Percentiles rank a stretch among this genome's conserved stretches.
Evolutionary conservation across 1,140 invertebrate genomes (phyloP).

Genomic region (Tetragnatha versicolor): DNA sequence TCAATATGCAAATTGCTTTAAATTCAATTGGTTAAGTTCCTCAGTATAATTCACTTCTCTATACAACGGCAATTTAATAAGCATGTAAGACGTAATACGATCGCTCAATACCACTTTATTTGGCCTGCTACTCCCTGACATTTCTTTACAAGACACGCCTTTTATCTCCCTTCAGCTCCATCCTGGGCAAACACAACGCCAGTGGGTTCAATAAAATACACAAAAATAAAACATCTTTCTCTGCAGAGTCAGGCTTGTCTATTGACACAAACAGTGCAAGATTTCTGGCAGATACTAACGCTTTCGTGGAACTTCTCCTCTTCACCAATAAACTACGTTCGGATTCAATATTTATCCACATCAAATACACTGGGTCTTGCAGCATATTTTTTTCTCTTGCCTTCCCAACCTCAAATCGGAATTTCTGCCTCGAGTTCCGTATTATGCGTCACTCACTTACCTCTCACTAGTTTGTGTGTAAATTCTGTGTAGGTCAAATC

Average conservation of each 20-base stretch:
- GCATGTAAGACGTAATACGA: too few relatives aligned
- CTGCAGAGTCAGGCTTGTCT: background rate
- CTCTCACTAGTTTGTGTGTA: slow-evolving; percentile 21
- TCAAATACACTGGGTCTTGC: slow-evolving; percentile 1
- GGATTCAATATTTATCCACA: slow-evolving; percentile 38
- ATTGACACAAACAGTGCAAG: slow-evolving; percentile 31
- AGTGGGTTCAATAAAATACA: too few relatives aligned
- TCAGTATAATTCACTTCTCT: too few relatives aligned
- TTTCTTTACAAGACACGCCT: too few relatives aligned
- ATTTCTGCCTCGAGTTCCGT: slow-evolving; percentile 11
- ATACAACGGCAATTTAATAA: too few relatives aligned
- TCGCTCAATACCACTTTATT: too few relatives aligned
- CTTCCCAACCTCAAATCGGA: slow-evolving; percentile 11
- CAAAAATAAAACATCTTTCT: slow-evolving; percentile 14
- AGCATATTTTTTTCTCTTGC: background rate
- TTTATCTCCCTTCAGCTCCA: too few relatives aligned
- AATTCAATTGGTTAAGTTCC: too few relatives aligned
- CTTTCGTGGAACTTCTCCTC: slow-evolving; percentile 8
- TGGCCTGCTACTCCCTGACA: too few relatives aligned
- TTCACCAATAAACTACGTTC: slow-evolving; percentile 24
- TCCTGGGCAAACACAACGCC: too few relatives aligned
- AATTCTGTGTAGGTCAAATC: background rate
- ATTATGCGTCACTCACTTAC: slow-evolving; percentile 20
- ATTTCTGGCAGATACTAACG: background rate
- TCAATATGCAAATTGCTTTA: too few relatives aligned